These are phyloP conservation scores for Octonoba sinensis DNA, from an alignment of 2,888 invertebrate species.

Conservation along the genomic window DNA sequence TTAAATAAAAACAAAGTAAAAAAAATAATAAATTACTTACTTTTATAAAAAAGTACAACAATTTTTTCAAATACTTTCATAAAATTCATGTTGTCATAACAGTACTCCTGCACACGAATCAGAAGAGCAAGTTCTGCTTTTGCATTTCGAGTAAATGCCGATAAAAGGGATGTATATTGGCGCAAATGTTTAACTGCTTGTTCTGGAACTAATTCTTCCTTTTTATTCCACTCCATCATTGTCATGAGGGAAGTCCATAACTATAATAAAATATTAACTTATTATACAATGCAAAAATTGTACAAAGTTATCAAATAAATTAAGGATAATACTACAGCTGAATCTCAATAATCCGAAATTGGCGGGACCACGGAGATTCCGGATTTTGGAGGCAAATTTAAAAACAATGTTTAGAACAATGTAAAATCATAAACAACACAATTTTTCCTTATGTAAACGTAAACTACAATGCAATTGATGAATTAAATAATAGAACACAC, in stretches of 20 bases:
- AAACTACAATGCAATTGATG: too few species aligned
- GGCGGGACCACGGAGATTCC: too few species aligned
- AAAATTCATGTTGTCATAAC: constrained; percentile 99
- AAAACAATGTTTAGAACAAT: too few species aligned
- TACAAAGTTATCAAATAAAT: too few species aligned
- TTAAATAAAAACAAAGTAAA: background rate
- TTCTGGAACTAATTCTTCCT: constrained; percentile 95
- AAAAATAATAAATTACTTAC: constrained; percentile 72
- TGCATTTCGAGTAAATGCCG: constrained; percentile 86
- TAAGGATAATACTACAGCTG: too few species aligned
- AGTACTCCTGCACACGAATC: constrained; percentile 95
- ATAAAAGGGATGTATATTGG: constrained; percentile 84
- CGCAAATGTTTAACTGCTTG: constrained; percentile 82
- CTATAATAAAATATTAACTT: constrained; percentile 69
- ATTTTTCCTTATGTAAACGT: too few species aligned
- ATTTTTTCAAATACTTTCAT: constrained; percentile 99
- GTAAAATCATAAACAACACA: too few species aligned
- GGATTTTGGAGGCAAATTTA: too few species aligned
- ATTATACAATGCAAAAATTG: too few species aligned
- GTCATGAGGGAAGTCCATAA: constrained; percentile 96
- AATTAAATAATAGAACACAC: too few species aligned
- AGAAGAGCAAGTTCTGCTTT: constrained; percentile 90
- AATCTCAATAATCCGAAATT: too few species aligned
- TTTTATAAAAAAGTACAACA: constrained; percentile 95
- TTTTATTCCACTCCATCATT: constrained; percentile 97